These are phyloP conservation scores for Cephus sareptanus DNA, from an alignment of 2,888 invertebrate genomes.

Conservation along the genomic window DNA sequence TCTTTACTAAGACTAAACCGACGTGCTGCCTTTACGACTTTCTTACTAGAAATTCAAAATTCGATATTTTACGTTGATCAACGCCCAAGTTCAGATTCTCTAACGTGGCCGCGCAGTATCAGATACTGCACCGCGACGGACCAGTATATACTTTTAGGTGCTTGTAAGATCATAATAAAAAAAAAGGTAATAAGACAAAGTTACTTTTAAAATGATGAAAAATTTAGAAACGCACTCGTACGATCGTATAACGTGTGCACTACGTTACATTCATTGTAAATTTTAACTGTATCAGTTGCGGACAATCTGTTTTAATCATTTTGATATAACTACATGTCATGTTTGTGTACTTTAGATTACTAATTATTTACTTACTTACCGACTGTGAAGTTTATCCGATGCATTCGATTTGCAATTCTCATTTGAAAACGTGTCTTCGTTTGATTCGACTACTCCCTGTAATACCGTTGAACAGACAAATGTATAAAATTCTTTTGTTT, in stretches of 20 bases:
- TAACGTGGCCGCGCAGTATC: neutral
- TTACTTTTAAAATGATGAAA: neutral
- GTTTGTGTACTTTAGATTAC: neutral
- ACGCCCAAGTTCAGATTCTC: conserved; percentile 44
- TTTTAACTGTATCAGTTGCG: neutral
- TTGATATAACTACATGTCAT: neutral
- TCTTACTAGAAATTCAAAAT: conserved; percentile 29
- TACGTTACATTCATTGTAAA: neutral
- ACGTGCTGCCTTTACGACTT: conserved; percentile 45
- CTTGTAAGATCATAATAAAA: neutral
- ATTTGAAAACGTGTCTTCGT: neutral
- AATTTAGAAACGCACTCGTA: neutral
- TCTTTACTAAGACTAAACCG: conserved; percentile 36
- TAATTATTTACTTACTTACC: neutral
- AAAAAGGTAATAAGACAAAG: neutral
- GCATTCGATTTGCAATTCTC: neutral
- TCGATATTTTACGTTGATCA: conserved; percentile 32
- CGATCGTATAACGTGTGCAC: neutral
- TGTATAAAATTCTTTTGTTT: neutral
- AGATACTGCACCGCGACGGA: neutral
- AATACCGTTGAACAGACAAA: neutral
- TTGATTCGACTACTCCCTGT: neutral
- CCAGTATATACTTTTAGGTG: neutral
- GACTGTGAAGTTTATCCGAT: neutral
- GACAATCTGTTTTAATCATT: neutral